Conservation (phyloP, 2,113 vertebrate genomes). For the Shinisaurus crocodilurus region DNA sequence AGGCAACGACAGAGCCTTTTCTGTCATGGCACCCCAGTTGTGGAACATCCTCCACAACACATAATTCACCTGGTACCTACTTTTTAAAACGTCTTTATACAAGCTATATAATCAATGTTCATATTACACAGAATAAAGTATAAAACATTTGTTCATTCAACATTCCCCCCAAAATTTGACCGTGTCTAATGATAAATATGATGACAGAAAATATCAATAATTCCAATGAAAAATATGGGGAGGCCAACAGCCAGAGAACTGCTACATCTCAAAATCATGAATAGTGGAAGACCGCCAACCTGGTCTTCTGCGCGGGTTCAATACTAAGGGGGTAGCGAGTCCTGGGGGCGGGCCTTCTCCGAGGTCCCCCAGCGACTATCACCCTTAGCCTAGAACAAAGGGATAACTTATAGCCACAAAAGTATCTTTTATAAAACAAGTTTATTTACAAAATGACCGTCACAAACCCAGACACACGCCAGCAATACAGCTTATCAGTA, state of each 20-base stretch:
- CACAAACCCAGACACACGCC: too few species aligned
- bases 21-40: background rate
- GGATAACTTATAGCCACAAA: too few species aligned
- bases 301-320: too few species aligned
- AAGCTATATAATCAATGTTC: background rate
- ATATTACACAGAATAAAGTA: background rate
- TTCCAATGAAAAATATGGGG: background rate
- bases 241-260: background rate
- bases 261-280: background rate
- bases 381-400: too few species aligned
- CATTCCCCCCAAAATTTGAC: background rate
- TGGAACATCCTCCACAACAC: background rate
- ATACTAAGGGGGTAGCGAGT: too few species aligned
- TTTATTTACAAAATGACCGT: too few species aligned
- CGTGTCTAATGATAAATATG: background rate
- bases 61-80: background rate
- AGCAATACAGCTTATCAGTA: too few species aligned
- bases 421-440: too few species aligned
- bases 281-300: too few species aligned
- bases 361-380: too few species aligned
- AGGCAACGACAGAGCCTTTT: too few species aligned
- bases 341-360: too few species aligned
- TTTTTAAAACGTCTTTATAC: background rate
- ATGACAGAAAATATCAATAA: background rate
- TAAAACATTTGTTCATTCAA: background rate